Evolutionary conservation across 2,797 vertebrate species (phyloP), one percentile per base, ranked within the genome.

Genomic region (Loriculus beryllinus): DNA sequence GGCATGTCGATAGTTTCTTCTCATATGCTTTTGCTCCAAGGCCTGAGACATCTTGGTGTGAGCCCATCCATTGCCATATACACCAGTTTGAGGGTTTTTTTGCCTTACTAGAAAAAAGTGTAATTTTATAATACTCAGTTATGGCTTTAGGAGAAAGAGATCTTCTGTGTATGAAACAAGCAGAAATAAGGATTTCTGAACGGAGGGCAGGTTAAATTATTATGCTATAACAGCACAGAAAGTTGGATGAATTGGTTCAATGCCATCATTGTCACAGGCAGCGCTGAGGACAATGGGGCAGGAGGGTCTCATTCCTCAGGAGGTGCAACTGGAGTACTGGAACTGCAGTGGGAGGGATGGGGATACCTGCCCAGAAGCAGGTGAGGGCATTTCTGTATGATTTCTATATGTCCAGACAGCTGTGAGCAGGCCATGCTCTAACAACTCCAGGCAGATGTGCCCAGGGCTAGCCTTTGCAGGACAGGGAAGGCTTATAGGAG

Each of bases 361-460:
- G 29, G 23, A 12, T 35, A 37, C 5, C 22, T 40, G 7, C 71
- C 35, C 22, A 26, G 29, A 29, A n/a, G 33, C 14, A 29, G 12
- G 7, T 8, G 1, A 10, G 31, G 45, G 9, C 39, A 37, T 48
- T 45, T 56, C 20, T n/a, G 15, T 4, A 29, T 6, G 10, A 25
- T 33, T 20, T 39, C 63, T 12, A 2, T 14, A 39, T 8, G 67
- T 5, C n/a, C 51, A 26, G n/a, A 1, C 7, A 12, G 56, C 25
- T 0, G 0, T 3, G 26, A 40, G 29, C 11, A 5, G 4, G 76
- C 8, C 0, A 4, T 51, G 69, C 4, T 26, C 1, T 1, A 1
- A 6, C 56, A 47, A 67, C 22, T 9, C 56, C 39, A 6, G 29
- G 37, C 5, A 14, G 26, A 35, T 6, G 4, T 12, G 40, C 29